phyloP scores from a whole-genome alignment of 2,888 invertebrate species.

The Linyphia triangularis region DNA sequence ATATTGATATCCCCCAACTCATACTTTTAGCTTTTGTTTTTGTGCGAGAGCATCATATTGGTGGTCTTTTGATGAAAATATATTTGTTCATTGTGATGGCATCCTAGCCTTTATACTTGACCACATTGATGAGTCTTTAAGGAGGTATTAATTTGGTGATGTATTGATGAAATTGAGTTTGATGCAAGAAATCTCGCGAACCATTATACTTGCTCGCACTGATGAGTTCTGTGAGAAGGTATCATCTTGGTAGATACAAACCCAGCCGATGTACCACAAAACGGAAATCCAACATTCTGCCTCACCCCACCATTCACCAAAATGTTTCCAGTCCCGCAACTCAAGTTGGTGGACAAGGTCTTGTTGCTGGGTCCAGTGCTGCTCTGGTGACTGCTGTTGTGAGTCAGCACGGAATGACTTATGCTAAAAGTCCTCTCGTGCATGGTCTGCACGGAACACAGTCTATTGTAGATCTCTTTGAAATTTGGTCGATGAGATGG shows the following conservation, averaged over 20 bases:
- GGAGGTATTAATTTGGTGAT: too few species aligned
- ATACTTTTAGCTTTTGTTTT: too few species aligned
- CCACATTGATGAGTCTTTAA: too few species aligned
- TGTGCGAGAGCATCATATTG: too few species aligned
- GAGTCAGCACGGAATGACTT: conserved; percentile 72
- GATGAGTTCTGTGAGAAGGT: conserved; percentile 70
- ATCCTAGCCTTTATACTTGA: too few species aligned
- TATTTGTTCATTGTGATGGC: too few species aligned
- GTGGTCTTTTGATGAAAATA: too few species aligned
- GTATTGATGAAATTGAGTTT: too few species aligned
- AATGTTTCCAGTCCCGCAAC: conserved; percentile 69
- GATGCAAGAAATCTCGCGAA: too few species aligned
- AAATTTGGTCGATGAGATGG: conserved; percentile 95
- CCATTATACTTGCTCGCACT: conserved; percentile 64
- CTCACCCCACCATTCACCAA: not conserved
- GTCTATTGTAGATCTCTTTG: conserved; percentile 91
- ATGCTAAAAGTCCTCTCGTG: conserved; percentile 72
- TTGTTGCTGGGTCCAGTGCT: conserved; percentile 82
- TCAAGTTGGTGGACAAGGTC: conserved; percentile 81
- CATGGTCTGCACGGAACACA: conserved; percentile 84
- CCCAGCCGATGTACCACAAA: conserved; percentile 42
- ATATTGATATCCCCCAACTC: too few species aligned
- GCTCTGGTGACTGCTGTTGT: conserved; percentile 79
- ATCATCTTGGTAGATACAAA: conserved; percentile 67
- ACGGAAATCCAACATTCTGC: conserved; percentile 28